Percentiles rank a stretch among this genome's conserved stretches.
Evolutionary conservation across 2,888 invertebrate genomes (phyloP).

Genomic region (Cryptosula pallasiana): DNA sequence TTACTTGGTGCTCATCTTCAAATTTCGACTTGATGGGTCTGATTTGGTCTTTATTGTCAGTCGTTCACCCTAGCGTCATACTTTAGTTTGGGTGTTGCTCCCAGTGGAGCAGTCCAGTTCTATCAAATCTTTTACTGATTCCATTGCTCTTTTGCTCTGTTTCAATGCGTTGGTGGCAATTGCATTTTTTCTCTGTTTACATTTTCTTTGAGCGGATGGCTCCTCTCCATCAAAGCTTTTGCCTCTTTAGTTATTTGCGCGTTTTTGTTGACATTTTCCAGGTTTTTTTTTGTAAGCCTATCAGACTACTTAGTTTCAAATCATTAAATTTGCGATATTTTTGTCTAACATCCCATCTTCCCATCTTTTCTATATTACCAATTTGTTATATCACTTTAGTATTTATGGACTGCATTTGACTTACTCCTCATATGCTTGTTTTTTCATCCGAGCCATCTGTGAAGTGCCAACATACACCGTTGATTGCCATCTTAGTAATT

Average conservation of each 20-base stretch:
- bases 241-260: neutral
- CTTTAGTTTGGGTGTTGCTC: neutral
- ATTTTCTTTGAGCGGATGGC: neutral
- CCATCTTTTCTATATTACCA: slow-evolving; percentile 5
- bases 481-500: neutral
- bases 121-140: neutral
- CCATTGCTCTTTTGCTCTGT: neutral
- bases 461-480: slow-evolving; percentile 1
- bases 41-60: neutral
- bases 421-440: neutral
- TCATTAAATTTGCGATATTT: neutral
- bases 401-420: neutral
- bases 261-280: neutral
- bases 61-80: neutral
- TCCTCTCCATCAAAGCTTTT: neutral
- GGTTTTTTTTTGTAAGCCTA: neutral
- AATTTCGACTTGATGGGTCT: neutral
- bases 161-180: too few relatives aligned
- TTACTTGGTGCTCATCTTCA: neutral
- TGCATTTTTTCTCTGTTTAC: too few relatives aligned
- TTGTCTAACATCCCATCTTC: neutral
- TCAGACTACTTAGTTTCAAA: neutral
- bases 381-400: neutral
- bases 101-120: neutral
- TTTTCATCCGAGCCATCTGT: neutral